These are phyloP conservation scores for Macrotis lagotis DNA, from an alignment of 2,113 vertebrate genomes.

Conservation along the genomic window DNA sequence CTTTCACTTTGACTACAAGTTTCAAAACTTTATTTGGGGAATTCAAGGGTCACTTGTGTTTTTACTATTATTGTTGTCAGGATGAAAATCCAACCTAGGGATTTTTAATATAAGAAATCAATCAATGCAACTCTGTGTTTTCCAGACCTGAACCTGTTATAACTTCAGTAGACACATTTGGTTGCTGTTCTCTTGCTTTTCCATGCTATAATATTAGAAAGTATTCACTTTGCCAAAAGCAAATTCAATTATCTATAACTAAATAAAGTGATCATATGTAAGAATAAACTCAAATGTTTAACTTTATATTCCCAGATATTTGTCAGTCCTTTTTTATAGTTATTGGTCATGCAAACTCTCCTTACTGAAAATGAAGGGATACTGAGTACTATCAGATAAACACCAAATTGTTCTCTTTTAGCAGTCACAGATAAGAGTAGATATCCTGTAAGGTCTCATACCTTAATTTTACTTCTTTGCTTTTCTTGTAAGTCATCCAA, in stretches of 20 bases:
- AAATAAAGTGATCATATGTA: neutral
- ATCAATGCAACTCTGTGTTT: neutral
- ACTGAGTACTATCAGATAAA: neutral
- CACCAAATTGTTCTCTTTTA: conserved; percentile 37
- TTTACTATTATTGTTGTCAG: neutral
- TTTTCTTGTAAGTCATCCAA: conserved; percentile 37
- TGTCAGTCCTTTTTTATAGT: neutral
- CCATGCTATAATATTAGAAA: neutral
- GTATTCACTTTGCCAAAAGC: neutral
- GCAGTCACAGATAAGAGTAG: neutral
- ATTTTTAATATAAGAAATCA: neutral
- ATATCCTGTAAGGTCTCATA: neutral
- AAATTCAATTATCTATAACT: neutral
- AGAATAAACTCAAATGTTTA: neutral
- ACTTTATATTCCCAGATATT: neutral
- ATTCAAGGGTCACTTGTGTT: neutral
- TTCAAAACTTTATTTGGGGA: neutral
- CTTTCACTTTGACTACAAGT: neutral
- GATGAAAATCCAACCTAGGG: neutral
- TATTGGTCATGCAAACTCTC: neutral
- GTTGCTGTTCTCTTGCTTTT: neutral
- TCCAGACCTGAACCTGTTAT: neutral
- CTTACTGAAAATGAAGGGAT: neutral
- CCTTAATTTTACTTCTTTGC: conserved; percentile 9
- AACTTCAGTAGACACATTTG: neutral